These are phyloP conservation scores for Idris sp. DNA, from an alignment of 1,140 invertebrate species.

Conservation along the genomic window DNA sequence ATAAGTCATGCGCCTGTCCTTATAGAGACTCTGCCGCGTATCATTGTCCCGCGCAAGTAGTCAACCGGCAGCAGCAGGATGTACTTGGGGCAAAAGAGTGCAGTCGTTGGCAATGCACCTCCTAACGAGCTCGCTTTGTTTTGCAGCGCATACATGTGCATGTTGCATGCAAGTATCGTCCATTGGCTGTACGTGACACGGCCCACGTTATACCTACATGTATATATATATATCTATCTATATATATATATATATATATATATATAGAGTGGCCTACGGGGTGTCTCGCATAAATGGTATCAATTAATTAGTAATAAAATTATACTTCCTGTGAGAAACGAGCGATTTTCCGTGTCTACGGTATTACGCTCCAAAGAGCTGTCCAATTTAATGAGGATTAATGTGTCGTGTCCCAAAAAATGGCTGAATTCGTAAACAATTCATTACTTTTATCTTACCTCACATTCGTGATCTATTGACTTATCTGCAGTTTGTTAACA, in stretches of 20 bases:
- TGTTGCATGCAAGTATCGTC: slow-evolving; percentile 66
- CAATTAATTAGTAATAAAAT: slow-evolving; percentile 62
- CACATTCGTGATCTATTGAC: no score
- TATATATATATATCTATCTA: no score
- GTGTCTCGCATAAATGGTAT: slow-evolving; percentile 65
- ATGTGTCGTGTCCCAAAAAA: slow-evolving; percentile 18
- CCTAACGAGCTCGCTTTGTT: slow-evolving; percentile 79
- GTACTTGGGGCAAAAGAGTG: slow-evolving; percentile 71
- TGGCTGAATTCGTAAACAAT: no score
- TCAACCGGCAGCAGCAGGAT: slow-evolving; percentile 71
- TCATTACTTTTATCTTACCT: no score
- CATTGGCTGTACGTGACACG: slow-evolving; percentile 48
- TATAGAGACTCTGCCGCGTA: slow-evolving; percentile 57
- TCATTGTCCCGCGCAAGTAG: slow-evolving; percentile 57
- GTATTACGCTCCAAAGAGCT: slow-evolving; percentile 26
- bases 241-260: no score
- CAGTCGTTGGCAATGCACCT: slow-evolving; percentile 76
- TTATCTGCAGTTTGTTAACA: no score
- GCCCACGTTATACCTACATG: slow-evolving; percentile 66
- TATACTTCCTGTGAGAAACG: slow-evolving; percentile 47
- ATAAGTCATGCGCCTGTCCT: slow-evolving; percentile 64
- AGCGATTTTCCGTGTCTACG: slow-evolving; percentile 47
- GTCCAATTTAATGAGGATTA: slow-evolving; percentile 45
- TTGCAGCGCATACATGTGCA: slow-evolving; percentile 72
- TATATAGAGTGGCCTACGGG: slow-evolving; percentile 70